phyloP scores from a whole-genome alignment of 2,888 invertebrate species.

The Rhynchonema sp. region DNA sequence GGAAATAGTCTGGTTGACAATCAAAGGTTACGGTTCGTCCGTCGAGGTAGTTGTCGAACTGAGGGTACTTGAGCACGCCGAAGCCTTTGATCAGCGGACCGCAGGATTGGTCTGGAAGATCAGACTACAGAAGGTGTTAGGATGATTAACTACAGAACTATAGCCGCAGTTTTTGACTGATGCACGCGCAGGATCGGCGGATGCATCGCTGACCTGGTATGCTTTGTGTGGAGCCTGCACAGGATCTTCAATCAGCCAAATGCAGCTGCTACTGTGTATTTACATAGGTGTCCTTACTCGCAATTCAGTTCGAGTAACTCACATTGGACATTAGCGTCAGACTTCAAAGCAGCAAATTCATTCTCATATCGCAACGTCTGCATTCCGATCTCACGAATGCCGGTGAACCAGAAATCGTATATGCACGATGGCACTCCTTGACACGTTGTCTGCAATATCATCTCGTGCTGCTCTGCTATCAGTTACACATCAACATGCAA shows the following conservation, averaged over 20 bases:
- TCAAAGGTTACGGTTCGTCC: conserved; percentile 16
- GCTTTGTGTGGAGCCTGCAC: too few relatives aligned
- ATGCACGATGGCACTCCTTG: conserved; percentile 2
- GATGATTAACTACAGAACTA: too few relatives aligned
- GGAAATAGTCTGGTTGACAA: conserved; percentile 17
- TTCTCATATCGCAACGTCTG: conserved; percentile 3
- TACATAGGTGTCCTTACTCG: too few relatives aligned
- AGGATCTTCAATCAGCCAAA: too few relatives aligned
- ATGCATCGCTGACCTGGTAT: too few relatives aligned
- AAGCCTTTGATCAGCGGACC: conserved; percentile 15
- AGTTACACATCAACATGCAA: too few relatives aligned
- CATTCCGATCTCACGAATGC: conserved; percentile 4
- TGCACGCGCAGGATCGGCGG: too few relatives aligned
- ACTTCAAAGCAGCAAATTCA: conserved; percentile 1
- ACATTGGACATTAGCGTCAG: not conserved
- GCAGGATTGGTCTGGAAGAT: conserved; percentile 11
- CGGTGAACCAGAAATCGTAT: conserved; percentile 5
- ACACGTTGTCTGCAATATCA: not conserved
- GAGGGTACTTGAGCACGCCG: conserved; percentile 17
- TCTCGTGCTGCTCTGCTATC: too few relatives aligned
- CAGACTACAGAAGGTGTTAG: not conserved
- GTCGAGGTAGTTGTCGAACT: conserved; percentile 17
- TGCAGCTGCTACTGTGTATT: too few relatives aligned
- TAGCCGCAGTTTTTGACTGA: too few relatives aligned
- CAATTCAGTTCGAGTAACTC: too few relatives aligned